These are phyloP conservation scores for Cataglyphis livida DNA, from an alignment of 2,888 invertebrate genomes.

Conservation along the genomic window DNA sequence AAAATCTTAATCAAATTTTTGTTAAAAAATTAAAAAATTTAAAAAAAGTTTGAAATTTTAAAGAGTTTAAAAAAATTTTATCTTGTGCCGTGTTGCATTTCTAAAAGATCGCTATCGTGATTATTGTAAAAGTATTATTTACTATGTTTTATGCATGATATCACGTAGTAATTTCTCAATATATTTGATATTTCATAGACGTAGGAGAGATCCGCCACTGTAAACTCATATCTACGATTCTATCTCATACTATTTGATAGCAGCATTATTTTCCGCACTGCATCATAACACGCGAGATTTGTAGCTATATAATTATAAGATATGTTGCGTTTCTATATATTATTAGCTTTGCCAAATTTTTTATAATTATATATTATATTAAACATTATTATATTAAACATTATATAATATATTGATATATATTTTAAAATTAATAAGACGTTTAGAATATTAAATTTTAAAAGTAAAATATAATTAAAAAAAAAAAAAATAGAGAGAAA, in stretches of 20 bases:
- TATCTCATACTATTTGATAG: constrained; percentile 32
- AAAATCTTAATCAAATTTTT: background rate
- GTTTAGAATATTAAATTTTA: background rate
- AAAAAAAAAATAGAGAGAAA: background rate
- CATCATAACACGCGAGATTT: constrained; percentile 7
- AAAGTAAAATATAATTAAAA: background rate
- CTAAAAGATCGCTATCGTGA: background rate
- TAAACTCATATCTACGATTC: constrained; percentile 19
- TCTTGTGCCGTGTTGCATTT: background rate
- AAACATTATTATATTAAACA: background rate
- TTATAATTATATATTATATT: background rate
- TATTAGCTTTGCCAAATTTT: background rate
- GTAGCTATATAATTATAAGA: background rate
- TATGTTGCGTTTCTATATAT: background rate
- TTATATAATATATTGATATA: background rate
- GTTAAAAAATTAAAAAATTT: background rate
- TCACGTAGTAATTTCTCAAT: background rate
- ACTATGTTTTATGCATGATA: background rate
- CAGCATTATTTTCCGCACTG: background rate
- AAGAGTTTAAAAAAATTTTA: background rate
- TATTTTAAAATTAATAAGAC: constrained; percentile 5
- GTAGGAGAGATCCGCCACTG: background rate
- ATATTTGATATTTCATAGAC: background rate
- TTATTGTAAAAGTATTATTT: constrained; percentile 21
- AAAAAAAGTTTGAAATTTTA: no score